A percentile compares a stretch with the other conserved stretches of the same genome.
These are phyloP conservation scores for Cerceris rybyensis DNA, from an alignment of 2,888 invertebrate species.

Conservation along the genomic window DNA sequence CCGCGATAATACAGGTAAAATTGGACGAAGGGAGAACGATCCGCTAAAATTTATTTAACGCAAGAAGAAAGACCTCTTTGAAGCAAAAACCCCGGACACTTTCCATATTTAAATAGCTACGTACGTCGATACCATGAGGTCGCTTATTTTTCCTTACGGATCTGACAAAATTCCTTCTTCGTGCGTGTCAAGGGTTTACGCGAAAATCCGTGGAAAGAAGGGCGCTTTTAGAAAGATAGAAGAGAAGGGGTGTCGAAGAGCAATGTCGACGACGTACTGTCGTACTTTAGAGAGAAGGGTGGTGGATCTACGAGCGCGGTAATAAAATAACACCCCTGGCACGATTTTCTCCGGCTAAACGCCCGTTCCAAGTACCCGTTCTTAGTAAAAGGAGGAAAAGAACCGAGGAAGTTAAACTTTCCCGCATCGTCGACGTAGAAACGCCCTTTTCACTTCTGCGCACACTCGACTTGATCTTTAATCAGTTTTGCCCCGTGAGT, in stretches of 20 bases:
- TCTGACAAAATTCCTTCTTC: conserved; percentile 36
- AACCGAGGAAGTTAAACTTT: conserved; percentile 64
- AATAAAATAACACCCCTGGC: conserved; percentile 75
- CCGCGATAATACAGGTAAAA: neutral
- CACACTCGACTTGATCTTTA: conserved; percentile 48
- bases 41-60: neutral
- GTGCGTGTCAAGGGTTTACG: conserved; percentile 28
- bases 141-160: conserved; percentile 39
- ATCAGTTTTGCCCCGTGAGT: conserved; percentile 55
- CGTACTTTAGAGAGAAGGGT: conserved; percentile 63
- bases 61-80: conserved; percentile 44
- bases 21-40: neutral
- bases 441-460: conserved; percentile 18
- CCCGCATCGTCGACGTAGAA: conserved; percentile 27
- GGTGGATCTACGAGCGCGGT: conserved; percentile 67
- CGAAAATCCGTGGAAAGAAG: conserved; percentile 28
- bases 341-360: conserved; percentile 50
- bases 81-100: conserved; percentile 44
- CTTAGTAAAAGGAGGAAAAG: conserved; percentile 12
- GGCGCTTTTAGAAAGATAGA: conserved; percentile 9
- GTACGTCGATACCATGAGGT: conserved; percentile 35
- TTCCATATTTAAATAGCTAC: conserved; percentile 58
- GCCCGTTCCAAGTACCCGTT: conserved; percentile 36
- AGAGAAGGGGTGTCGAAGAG: conserved; percentile 51
- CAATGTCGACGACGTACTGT: conserved; percentile 54